Percentiles rank a stretch among this genome's conserved stretches.
phyloP scores from a whole-genome alignment of 2,888 invertebrate genomes.

The Drosophila borborema region DNA sequence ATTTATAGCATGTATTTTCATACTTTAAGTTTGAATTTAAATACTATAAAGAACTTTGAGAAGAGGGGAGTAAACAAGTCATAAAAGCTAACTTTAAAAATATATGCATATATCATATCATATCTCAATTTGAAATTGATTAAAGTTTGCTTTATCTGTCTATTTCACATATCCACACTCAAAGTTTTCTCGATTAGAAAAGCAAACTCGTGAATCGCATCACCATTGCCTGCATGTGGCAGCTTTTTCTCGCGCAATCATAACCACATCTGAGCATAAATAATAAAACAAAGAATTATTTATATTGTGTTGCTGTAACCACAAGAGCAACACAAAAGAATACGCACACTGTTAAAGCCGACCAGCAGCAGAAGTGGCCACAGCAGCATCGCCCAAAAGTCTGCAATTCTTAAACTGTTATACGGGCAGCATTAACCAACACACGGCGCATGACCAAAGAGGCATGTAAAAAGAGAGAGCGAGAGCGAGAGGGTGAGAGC shows the following conservation, averaged over 20 bases:
- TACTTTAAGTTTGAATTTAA: neutral
- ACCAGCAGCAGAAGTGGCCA: conserved; percentile 8
- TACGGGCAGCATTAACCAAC: conserved; percentile 45
- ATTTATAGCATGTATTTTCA: neutral
- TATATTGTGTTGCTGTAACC: conserved; percentile 51
- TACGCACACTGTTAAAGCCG: conserved; percentile 27
- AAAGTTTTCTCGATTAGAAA: neutral
- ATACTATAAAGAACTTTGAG: neutral
- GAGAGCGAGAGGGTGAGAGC: neutral
- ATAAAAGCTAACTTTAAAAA: too few species aligned
- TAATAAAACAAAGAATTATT: conserved; percentile 29
- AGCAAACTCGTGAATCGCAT: conserved; percentile 3
- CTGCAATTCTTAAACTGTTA: conserved; percentile 75
- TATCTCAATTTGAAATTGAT: neutral
- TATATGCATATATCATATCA: too few species aligned
- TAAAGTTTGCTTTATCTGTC: neutral
- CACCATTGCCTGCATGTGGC: conserved; percentile 14
- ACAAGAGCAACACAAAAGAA: conserved; percentile 56
- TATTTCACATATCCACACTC: conserved; percentile 3
- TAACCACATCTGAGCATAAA: conserved; percentile 52
- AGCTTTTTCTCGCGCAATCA: conserved; percentile 41
- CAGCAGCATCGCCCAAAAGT: conserved; percentile 65
- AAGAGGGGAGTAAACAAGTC: neutral
- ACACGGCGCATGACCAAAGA: conserved; percentile 63
- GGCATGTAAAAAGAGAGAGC: conserved; percentile 1